A percentile compares a stretch with the other conserved stretches of the same genome.
These are phyloP conservation scores for Ivindomyrus marchei DNA, from an alignment of 2,113 vertebrate species.

Conservation along the genomic window DNA sequence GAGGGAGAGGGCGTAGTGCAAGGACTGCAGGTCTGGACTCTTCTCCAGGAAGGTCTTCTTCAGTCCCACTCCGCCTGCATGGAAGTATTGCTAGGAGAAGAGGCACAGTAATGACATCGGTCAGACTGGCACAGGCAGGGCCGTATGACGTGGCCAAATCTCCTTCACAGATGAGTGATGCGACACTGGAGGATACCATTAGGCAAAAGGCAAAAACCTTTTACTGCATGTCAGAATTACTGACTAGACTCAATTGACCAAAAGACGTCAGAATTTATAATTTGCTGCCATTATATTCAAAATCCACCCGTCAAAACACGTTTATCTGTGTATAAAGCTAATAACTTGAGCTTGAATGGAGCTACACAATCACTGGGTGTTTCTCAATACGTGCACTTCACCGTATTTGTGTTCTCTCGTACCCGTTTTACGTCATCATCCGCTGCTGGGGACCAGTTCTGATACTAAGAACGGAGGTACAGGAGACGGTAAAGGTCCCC, in stretches of 20 bases:
- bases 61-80: constrained; percentile 89
- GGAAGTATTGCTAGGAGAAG: constrained; percentile 88
- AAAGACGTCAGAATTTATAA: not conserved
- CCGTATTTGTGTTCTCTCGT: not conserved
- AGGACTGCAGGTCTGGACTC: constrained; percentile 86
- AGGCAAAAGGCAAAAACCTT: constrained; percentile 10
- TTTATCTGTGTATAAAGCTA: not conserved
- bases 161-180: not conserved
- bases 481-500: not conserved
- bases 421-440: too few species aligned
- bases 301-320: not conserved
- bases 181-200: not conserved
- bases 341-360: not conserved
- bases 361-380: not conserved
- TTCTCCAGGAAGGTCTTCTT: constrained; percentile 98
- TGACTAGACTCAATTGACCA: not conserved
- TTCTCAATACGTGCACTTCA: not conserved
- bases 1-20: constrained; percentile 91
- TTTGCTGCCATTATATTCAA: not conserved
- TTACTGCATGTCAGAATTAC: not conserved
- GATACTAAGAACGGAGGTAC: not conserved
- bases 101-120: not conserved
- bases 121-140: not conserved
- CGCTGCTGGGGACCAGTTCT: too few species aligned
- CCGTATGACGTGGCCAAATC: not conserved